Percentiles rank a stretch among this genome's conserved stretches.
Evolutionary conservation across 2,797 vertebrate species (phyloP).

Genomic region (Denticeps clupeoides): DNA sequence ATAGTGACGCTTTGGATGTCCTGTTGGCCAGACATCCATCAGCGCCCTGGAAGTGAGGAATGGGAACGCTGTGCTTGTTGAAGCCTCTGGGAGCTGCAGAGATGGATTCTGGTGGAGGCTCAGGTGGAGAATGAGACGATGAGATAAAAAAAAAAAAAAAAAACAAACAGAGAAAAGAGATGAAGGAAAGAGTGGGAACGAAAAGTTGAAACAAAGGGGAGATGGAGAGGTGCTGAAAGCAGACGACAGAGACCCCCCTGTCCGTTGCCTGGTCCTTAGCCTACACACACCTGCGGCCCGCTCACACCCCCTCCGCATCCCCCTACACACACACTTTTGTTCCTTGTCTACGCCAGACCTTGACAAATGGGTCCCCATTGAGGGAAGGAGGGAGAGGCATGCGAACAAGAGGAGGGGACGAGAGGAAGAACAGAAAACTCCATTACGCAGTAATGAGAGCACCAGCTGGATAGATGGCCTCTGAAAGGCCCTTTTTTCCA

Average conservation of each 20-base stretch:
- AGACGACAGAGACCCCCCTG: conserved; percentile 22
- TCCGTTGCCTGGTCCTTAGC: conserved; percentile 49
- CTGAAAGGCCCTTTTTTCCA: conserved; percentile 5
- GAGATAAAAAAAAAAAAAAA: background rate
- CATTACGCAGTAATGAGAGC: conserved; percentile 20
- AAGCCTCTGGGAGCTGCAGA: conserved; percentile 17
- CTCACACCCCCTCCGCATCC: background rate
- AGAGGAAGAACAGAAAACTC: conserved; percentile 6
- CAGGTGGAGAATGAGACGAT: conserved; percentile 13
- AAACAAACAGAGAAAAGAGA: background rate
- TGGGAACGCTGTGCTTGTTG: background rate
- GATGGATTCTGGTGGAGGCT: conserved; percentile 25
- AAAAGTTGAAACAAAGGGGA: no score
- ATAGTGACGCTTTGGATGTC: no score
- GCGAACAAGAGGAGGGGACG: conserved; percentile 1
- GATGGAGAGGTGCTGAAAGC: conserved; percentile 35
- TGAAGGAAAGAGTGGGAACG: background rate
- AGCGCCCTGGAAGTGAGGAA: no score
- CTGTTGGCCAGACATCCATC: no score
- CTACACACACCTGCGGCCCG: conserved; percentile 49
- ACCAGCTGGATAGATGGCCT: conserved; percentile 9
- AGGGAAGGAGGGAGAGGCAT: background rate
- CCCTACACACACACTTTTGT: conserved; percentile 15
- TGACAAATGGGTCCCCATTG: conserved; percentile 29
- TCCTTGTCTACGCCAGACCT: conserved; percentile 23